phyloP scores from a whole-genome alignment of 2,888 invertebrate species.

The Cosmia pyralina region DNA sequence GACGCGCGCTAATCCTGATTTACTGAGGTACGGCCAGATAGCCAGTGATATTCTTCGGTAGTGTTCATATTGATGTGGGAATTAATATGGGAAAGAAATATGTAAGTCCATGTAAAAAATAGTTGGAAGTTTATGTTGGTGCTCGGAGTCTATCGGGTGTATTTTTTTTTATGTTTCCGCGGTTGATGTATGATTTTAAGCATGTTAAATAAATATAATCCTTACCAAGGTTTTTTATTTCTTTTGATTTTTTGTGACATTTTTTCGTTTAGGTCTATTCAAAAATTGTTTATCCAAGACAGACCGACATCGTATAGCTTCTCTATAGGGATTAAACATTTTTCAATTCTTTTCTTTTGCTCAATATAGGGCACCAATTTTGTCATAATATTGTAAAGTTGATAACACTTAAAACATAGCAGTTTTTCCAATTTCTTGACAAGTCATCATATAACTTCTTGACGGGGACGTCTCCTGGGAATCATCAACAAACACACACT shows the following conservation, averaged over 20 bases:
- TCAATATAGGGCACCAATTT: not conserved
- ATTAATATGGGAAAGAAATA: conserved; percentile 61
- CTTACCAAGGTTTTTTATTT: conserved; percentile 7
- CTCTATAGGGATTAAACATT: not conserved
- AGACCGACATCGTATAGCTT: not conserved
- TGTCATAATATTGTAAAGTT: not conserved
- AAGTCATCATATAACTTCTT: not conserved
- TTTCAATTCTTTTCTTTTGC: not conserved
- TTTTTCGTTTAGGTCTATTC: conserved; percentile 13
- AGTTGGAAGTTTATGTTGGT: conserved; percentile 54
- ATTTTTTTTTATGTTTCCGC: conserved; percentile 36
- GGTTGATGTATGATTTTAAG: conserved; percentile 57
- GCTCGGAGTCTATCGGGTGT: conserved; percentile 56
- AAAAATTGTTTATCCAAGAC: not conserved
- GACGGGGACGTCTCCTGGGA: not conserved
- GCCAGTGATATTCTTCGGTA: conserved; percentile 65
- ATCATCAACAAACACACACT: not conserved
- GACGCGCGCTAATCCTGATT: conserved; percentile 86
- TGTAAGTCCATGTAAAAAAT: conserved; percentile 64
- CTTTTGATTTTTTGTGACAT: not conserved
- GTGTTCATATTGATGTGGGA: conserved; percentile 68
- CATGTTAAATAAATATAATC: conserved; percentile 51
- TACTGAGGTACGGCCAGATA: conserved; percentile 79
- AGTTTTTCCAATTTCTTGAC: not conserved
- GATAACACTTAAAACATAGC: not conserved